phyloP scores from a whole-genome alignment of 2,797 vertebrate genomes.

The Coracias cyanogaster region DNA sequence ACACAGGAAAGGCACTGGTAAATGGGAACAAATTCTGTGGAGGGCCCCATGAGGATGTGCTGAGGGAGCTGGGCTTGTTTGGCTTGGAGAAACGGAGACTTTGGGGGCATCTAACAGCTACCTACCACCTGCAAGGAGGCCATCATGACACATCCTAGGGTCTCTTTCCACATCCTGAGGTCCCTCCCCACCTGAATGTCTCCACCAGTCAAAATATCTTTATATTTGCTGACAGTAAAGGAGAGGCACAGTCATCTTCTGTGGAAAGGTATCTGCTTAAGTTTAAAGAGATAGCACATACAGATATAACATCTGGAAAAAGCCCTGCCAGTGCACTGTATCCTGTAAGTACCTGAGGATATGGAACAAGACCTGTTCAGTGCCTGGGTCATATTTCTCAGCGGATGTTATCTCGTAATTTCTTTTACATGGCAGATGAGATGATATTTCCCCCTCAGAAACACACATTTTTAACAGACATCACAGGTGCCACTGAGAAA shows the following conservation, averaged over 20 bases:
- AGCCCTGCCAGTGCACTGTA: no score
- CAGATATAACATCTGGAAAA: not conserved
- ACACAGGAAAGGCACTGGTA: not conserved
- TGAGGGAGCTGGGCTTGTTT: not conserved
- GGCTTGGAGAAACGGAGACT: not conserved
- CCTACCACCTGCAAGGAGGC: not conserved
- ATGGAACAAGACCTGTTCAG: not conserved
- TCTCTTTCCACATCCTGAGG: not conserved
- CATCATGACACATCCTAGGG: not conserved
- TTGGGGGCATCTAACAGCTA: rapidly evolving
- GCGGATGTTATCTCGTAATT: not conserved
- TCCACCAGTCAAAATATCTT: not conserved
- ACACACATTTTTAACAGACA: not conserved
- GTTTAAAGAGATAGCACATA: not conserved
- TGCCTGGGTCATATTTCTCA: not conserved
- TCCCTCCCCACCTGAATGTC: not conserved
- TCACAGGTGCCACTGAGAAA: not conserved
- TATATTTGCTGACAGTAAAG: not conserved
- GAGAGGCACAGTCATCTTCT: not conserved
- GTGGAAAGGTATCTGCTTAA: not conserved
- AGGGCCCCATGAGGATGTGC: not conserved
- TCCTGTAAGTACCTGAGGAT: not conserved
- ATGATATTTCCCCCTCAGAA: not conserved
- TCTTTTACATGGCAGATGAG: not conserved
- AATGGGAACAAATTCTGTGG: not conserved